Evolutionary conservation across 2,797 vertebrate genomes (phyloP), one percentile per base, ranked within the genome.

Genomic region (Petrocephalus sullivani): DNA sequence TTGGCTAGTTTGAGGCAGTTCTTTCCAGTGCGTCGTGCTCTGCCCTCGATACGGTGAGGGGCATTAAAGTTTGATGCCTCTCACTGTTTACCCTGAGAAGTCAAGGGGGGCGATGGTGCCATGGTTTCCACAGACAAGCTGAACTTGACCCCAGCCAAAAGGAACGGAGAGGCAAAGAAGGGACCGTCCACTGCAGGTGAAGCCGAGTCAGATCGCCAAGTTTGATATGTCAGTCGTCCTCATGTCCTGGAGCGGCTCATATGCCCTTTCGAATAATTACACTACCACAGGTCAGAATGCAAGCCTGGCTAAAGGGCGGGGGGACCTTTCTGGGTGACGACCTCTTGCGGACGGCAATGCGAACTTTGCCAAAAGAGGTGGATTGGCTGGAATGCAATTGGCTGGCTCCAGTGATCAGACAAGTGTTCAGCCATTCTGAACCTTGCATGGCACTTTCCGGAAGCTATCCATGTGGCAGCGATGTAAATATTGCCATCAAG

Each of bases 21-120:
- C 21, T 64, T 64, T n/a, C 37, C 37, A 19, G 54, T 14, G 57
- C 19, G 5, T n/a, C 23, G 23, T 23, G 12, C 58, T 3, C 37
- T 51, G 85, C n/a, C 33, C 37, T 64, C 19, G 21, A 87, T 61
- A 53, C 83, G 4, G 19, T 46, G 41, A 10, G 28, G 46, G 58
- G 19, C 37, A 87, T 64, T 61, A 64, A 87, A 64, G 85, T 64
- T 64, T 64, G 57, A 87, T 87, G 85, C 10, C 19, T 87, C 37
- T 23, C 85, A 19, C 37, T 67, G 85, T 87, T 87, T 67, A 56
- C 58, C 54, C 37, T 87, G 85, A 21, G 14, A 49, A 49, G 37
- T 7, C 33, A n/a, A 16, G 46, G 6, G 64, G 49, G 49, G 8
- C 41, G 10, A 6, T n/a, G 46, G 19, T 33, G 16, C 54, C 28